Evolutionary conservation across 2,888 invertebrate species (phyloP), one percentile per base, ranked within the genome.

Genomic region (Oscheius sp.): DNA sequence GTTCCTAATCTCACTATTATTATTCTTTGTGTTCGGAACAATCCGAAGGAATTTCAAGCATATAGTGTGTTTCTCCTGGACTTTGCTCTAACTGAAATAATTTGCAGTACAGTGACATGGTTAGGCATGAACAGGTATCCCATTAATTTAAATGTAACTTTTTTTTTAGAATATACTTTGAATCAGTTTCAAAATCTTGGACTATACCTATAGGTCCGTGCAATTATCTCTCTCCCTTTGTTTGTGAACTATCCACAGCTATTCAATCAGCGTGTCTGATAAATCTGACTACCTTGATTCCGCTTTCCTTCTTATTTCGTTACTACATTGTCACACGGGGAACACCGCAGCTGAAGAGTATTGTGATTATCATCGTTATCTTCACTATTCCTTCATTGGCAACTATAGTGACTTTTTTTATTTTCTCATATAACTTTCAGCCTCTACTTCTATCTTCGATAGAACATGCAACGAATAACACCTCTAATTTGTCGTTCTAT

Each of bases 281-380:
- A 2, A 54, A 54, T 33, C 32, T 54, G n/a, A 54, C 54, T n/a
- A 54, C 32, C 20, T 9, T 54, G n/a, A 54, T 54, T 32, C 54
- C 54, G 8, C n/a, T 54, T 8, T 54, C 54, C 8, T 54, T 54
- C 24, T 17, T 33, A 6, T 54, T 33, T 20, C n/a, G 54, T 17
- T 54, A 33, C 20, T 54, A 54, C 1, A 36, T 33, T 32, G 54
- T 54, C 2, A 32, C 32, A 2, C n/a, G 36, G 9, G 54, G 54
- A 32, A 17, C 54, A 14, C 54, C 54, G 8, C 12, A 33, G 17
- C 30, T 32, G 32, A 54, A 17, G 22, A 33, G 20, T 4, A 54
- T 54, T 54, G n/a, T 32, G n/a, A 1, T 54, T 8, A 9, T 54
- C 17, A 12, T 33, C 3, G 2, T 32, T 9, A 33, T 54, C 33